A percentile compares a stretch with the other conserved stretches of the same genome.
These are phyloP conservation scores for Electrophaes corylata DNA, from an alignment of 2,888 invertebrate genomes.

Conservation along the genomic window DNA sequence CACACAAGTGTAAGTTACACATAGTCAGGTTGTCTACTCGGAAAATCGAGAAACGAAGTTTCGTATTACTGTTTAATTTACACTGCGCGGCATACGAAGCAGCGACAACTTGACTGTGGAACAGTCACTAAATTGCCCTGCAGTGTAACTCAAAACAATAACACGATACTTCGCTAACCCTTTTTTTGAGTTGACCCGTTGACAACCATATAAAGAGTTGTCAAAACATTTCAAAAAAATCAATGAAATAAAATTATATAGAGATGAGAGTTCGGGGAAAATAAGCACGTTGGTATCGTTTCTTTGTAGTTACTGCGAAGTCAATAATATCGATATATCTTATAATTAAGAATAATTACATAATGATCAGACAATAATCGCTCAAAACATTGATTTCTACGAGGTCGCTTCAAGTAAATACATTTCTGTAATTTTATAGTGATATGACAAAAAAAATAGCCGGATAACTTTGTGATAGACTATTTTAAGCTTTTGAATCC, in stretches of 20 bases:
- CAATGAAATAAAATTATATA: not conserved
- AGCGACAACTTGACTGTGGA: too few relatives aligned
- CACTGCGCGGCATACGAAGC: too few relatives aligned
- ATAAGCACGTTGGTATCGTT: not conserved
- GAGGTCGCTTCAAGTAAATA: not conserved
- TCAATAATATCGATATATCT: constrained; percentile 6
- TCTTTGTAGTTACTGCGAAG: not conserved
- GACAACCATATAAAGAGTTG: not conserved
- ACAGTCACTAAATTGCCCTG: too few relatives aligned
- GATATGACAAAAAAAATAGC: not conserved
- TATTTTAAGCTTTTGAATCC: too few relatives aligned
- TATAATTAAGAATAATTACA: not conserved
- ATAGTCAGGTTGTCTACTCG: too few relatives aligned
- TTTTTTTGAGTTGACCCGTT: too few relatives aligned
- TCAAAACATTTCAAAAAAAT: not conserved
- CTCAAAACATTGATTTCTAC: not conserved
- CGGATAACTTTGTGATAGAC: not conserved
- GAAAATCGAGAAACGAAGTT: too few relatives aligned
- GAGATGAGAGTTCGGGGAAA: not conserved
- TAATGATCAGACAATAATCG: constrained; percentile 1
- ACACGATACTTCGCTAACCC: too few relatives aligned
- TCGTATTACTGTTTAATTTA: too few relatives aligned
- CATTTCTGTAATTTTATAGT: not conserved
- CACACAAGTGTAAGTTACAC: too few relatives aligned
- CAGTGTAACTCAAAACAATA: too few relatives aligned